These are phyloP conservation scores for Lithobates sylvaticus DNA, from an alignment of 2,797 vertebrate species.

Conservation along the genomic window DNA sequence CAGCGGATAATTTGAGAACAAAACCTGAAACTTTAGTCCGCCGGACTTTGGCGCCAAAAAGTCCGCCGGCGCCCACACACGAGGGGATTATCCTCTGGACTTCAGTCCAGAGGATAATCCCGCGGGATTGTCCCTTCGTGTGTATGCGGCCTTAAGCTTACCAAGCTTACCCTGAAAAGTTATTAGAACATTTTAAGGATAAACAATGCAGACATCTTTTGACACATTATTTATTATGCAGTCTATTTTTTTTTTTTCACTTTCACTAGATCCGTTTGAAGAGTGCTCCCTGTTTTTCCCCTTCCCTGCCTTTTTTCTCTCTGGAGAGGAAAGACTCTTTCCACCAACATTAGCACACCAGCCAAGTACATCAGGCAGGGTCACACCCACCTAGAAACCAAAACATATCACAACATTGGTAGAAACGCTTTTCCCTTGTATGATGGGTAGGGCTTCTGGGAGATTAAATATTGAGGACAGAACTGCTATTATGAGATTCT, in stretches of 20 bases:
- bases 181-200: neutral
- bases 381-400: slow-evolving; percentile 62
- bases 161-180: neutral
- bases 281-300: slow-evolving; percentile 36
- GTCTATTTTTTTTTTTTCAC: neutral
- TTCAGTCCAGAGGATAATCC: too few relatives aligned
- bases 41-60: too few relatives aligned
- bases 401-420: slow-evolving; percentile 56
- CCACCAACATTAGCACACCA: slow-evolving; percentile 25
- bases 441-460: slow-evolving; percentile 32
- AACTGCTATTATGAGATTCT: slow-evolving; percentile 35
- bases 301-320: slow-evolving; percentile 19
- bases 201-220: neutral
- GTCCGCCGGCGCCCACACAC: too few relatives aligned
- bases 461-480: slow-evolving; percentile 44
- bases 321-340: slow-evolving; percentile 57
- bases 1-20: too few relatives aligned
- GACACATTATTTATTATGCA: neutral
- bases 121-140: too few relatives aligned
- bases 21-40: too few relatives aligned
- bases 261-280: slow-evolving; percentile 38
- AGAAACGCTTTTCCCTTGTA: slow-evolving; percentile 40
- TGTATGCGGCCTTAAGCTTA: too few relatives aligned
- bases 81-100: too few relatives aligned
- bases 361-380: slow-evolving; percentile 54